Evolutionary conservation across 2,888 invertebrate species (phyloP).

Genomic region (Lomographa bimaculata): DNA sequence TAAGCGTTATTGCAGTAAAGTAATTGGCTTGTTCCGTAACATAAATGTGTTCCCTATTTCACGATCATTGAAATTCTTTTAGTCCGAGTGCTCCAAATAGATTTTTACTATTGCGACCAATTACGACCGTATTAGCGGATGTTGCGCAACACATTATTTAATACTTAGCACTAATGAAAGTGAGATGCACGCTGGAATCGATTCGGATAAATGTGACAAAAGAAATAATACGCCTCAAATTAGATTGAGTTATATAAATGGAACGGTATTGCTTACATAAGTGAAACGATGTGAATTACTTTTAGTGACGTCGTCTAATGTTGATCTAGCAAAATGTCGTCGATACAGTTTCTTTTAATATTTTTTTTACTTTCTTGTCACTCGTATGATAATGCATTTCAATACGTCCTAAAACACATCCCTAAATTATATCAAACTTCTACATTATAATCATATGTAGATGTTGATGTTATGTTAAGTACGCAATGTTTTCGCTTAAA

Average conservation of each 20-base stretch:
- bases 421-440: too few relatives aligned
- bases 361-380: too few relatives aligned
- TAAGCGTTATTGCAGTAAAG: too few relatives aligned
- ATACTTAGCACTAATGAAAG: slow-evolving; percentile 49
- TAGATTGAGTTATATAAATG: slow-evolving; percentile 43
- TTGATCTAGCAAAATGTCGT: slow-evolving; percentile 1
- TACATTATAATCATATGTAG: too few relatives aligned
- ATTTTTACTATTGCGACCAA: slow-evolving; percentile 42
- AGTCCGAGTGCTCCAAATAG: slow-evolving; percentile 39
- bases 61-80: slow-evolving; percentile 15
- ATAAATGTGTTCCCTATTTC: neutral
- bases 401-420: too few relatives aligned
- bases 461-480: too few relatives aligned
- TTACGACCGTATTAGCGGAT: slow-evolving; percentile 36
- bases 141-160: slow-evolving; percentile 56
- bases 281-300: slow-evolving; percentile 24
- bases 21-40: too few relatives aligned
- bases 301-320: slow-evolving; percentile 9
- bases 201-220: slow-evolving; percentile 45
- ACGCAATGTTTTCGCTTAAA: too few relatives aligned
- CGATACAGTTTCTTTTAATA: too few relatives aligned
- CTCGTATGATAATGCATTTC: too few relatives aligned
- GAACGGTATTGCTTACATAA: slow-evolving; percentile 40
- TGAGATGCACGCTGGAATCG: slow-evolving; percentile 42
- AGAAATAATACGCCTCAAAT: slow-evolving; percentile 39